Evolutionary conservation across 2,113 vertebrate genomes (phyloP).

Genomic region (Prunella himalayana): DNA sequence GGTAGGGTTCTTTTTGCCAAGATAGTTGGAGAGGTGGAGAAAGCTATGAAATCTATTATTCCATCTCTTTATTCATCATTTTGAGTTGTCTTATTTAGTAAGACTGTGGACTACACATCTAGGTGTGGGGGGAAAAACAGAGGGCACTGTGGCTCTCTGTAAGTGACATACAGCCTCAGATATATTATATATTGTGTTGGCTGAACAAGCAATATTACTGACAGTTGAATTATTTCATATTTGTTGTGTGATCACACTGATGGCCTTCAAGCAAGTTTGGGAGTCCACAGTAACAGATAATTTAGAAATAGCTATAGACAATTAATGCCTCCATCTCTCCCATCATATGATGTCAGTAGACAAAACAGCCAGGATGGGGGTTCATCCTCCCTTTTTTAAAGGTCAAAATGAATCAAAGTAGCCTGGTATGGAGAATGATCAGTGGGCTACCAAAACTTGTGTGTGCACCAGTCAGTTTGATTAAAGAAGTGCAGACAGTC

Average conservation of each 20-base stretch:
- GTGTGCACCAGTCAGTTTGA: background rate
- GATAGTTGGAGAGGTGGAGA: background rate
- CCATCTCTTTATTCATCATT: background rate
- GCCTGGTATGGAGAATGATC: background rate
- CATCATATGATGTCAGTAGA: background rate
- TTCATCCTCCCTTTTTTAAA: background rate
- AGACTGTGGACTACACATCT: background rate
- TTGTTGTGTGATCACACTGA: background rate
- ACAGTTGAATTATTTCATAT: background rate
- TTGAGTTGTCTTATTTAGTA: background rate
- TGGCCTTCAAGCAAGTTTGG: background rate
- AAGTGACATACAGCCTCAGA: background rate
- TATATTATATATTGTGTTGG: background rate
- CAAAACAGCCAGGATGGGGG: background rate
- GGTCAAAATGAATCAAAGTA: background rate
- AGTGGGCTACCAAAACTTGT: background rate
- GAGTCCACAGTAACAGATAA: background rate
- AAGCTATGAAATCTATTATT: background rate
- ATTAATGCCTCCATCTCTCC: background rate
- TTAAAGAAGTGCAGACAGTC: background rate
- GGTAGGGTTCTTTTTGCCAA: background rate
- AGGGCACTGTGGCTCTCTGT: background rate
- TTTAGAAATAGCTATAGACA: background rate
- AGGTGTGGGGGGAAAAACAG: background rate
- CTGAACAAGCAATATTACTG: background rate